Conservation (phyloP, 2,888 invertebrate species). For the Dendrolimus houi region DNA sequence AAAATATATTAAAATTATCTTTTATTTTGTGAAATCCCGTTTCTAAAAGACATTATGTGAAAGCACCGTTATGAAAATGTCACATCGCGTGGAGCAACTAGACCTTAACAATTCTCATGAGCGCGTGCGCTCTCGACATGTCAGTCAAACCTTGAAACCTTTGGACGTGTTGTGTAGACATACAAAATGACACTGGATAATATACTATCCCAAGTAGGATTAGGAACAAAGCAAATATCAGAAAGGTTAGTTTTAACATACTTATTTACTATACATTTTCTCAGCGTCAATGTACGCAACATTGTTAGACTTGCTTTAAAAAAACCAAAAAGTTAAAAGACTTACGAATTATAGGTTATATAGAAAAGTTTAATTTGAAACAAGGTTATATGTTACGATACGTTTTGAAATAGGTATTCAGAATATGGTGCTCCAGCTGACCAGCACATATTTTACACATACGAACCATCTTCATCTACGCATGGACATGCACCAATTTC, state of each 20-base stretch:
- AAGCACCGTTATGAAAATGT: constrained; percentile 44
- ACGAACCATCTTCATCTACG: constrained; percentile 40
- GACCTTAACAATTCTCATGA: constrained; percentile 38
- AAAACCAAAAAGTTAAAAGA: too few species aligned
- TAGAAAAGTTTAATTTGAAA: too few species aligned
- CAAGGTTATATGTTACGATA: too few species aligned
- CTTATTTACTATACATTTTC: too few species aligned
- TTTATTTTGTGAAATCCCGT: constrained; percentile 12
- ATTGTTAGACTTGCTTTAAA: too few species aligned
- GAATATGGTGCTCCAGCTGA: constrained; percentile 47
- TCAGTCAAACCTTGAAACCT: constrained; percentile 54
- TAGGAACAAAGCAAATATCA: constrained; percentile 44
- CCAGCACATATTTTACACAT: constrained; percentile 50
- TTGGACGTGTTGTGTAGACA: constrained; percentile 29
- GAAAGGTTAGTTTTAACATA: constrained; percentile 44
- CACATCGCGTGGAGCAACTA: constrained; percentile 30
- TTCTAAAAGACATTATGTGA: constrained; percentile 16
- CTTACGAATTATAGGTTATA: too few species aligned
- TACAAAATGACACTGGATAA: constrained; percentile 49
- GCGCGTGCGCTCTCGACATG: constrained; percentile 30
- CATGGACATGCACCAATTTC: constrained; percentile 38
- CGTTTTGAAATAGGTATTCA: constrained; percentile 34
- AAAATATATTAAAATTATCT: constrained; percentile 22
- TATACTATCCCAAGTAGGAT: constrained; percentile 50
- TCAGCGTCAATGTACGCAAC: too few species aligned